phyloP scores from a whole-genome alignment of 2,888 invertebrate species.

The Nycteola revayana region DNA sequence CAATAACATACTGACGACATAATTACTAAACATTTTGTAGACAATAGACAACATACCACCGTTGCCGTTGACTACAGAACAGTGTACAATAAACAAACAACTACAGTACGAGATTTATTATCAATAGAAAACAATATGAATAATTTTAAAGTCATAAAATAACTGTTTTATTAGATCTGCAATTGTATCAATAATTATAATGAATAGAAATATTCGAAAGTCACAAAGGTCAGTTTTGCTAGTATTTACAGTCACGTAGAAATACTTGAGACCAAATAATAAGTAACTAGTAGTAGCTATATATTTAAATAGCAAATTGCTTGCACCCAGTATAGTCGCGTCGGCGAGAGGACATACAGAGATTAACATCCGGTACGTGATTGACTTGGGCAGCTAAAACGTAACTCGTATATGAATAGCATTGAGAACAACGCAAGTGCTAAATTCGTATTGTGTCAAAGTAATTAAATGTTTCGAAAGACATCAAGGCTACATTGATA shows the following conservation, averaged over 20 bases:
- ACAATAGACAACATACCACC: too few relatives aligned
- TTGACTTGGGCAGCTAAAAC: constrained; percentile 29
- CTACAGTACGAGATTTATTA: too few relatives aligned
- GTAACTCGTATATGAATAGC: too few relatives aligned
- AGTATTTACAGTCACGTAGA: constrained; percentile 8
- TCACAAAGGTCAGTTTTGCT: constrained; percentile 28
- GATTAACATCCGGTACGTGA: constrained; percentile 49
- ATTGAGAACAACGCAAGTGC: too few relatives aligned
- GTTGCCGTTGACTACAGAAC: too few relatives aligned
- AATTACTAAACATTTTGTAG: too few relatives aligned
- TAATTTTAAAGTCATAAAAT: neutral
- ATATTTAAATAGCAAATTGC: constrained; percentile 32
- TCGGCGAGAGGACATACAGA: constrained; percentile 28
- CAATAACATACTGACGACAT: too few relatives aligned
- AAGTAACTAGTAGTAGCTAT: too few relatives aligned
- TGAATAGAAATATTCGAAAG: constrained; percentile 20
- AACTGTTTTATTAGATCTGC: neutral
- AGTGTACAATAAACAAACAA: too few relatives aligned
- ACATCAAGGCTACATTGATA: too few relatives aligned
- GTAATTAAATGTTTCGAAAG: too few relatives aligned
- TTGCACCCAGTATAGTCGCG: constrained; percentile 25
- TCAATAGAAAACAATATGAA: neutral
- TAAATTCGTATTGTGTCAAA: too few relatives aligned
- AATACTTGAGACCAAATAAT: constrained; percentile 8
- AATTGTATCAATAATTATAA: constrained; percentile 23